These are phyloP conservation scores for Xenopus laevis DNA, from an alignment of 2,113 vertebrate genomes.

Conservation along the genomic window DNA sequence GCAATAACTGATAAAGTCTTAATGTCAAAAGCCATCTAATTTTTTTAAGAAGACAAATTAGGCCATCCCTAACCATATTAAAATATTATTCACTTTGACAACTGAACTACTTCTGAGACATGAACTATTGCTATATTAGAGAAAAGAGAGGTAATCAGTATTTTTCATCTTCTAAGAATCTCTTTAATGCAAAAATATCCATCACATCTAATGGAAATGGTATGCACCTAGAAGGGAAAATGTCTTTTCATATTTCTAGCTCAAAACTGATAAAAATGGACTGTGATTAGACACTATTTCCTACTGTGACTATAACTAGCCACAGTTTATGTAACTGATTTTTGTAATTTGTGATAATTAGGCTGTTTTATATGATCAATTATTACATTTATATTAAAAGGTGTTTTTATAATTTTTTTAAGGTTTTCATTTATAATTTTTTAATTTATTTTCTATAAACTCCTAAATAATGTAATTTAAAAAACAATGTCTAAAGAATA, in stretches of 20 bases:
- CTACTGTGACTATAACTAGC: slow-evolving; percentile 48
- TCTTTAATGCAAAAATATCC: slow-evolving; percentile 62
- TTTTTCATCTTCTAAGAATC: slow-evolving; percentile 66
- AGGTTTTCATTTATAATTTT: too few species aligned
- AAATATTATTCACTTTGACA: slow-evolving; percentile 75
- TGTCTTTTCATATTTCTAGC: slow-evolving; percentile 54
- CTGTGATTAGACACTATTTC: slow-evolving; percentile 50
- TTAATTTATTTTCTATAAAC: too few species aligned
- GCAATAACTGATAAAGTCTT: slow-evolving; percentile 59
- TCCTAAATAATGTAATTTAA: too few species aligned
- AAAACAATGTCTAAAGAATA: not conserved
- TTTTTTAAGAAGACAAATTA: slow-evolving; percentile 62
- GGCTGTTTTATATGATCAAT: not conserved
- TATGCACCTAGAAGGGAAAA: slow-evolving; percentile 66
- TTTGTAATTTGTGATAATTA: not conserved
- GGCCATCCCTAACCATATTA: slow-evolving; percentile 65
- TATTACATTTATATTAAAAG: too few species aligned
- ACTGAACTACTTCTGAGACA: slow-evolving; percentile 63
- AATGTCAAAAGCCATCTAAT: slow-evolving; percentile 61
- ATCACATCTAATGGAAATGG: slow-evolving; percentile 66
- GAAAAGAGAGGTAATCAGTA: slow-evolving; percentile 60
- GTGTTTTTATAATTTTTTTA: too few species aligned
- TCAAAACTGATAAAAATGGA: slow-evolving; percentile 59
- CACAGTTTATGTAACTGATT: too few species aligned
- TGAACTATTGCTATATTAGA: slow-evolving; percentile 68